Conservation (phyloP, 2,888 invertebrate genomes). For the Caenorhabditis panamensis region DNA sequence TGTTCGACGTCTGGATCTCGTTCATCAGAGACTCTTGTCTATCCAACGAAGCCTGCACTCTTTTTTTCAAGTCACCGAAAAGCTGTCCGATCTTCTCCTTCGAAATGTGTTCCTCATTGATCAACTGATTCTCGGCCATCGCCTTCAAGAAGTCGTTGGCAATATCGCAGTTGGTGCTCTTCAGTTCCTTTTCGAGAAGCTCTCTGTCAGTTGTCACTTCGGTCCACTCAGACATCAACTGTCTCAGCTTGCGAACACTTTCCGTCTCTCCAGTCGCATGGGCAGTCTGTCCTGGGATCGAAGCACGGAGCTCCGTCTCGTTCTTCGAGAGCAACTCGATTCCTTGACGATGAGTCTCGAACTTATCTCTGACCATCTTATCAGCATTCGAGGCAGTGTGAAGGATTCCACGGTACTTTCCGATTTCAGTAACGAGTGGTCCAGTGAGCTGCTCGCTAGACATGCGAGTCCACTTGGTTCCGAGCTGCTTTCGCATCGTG, state of each 20-base stretch:
- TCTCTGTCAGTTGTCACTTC: constrained; percentile 85
- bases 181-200: constrained; percentile 70
- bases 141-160: constrained; percentile 88
- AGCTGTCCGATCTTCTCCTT: constrained; percentile 86
- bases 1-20: constrained; percentile 85
- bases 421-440: constrained; percentile 90
- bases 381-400: constrained; percentile 91
- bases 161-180: constrained; percentile 73
- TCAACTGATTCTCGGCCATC: constrained; percentile 83
- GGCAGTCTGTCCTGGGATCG: constrained; percentile 85
- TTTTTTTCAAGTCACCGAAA: constrained; percentile 85
- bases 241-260: constrained; percentile 86
- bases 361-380: constrained; percentile 91
- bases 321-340: constrained; percentile 87
- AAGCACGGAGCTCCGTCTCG: constrained; percentile 84
- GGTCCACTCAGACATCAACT: constrained; percentile 86
- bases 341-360: constrained; percentile 87
- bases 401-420: constrained; percentile 93
- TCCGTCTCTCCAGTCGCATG: constrained; percentile 81
- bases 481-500: constrained; percentile 91
- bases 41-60: constrained; percentile 87
- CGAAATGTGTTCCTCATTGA: constrained; percentile 74
- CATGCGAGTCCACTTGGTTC: constrained; percentile 93
- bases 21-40: constrained; percentile 86
- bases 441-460: constrained; percentile 91